Percentiles rank a stretch among this genome's conserved stretches.
Evolutionary conservation across 1,140 invertebrate species (phyloP).

Genomic region (Archegozetes longisetosus): DNA sequence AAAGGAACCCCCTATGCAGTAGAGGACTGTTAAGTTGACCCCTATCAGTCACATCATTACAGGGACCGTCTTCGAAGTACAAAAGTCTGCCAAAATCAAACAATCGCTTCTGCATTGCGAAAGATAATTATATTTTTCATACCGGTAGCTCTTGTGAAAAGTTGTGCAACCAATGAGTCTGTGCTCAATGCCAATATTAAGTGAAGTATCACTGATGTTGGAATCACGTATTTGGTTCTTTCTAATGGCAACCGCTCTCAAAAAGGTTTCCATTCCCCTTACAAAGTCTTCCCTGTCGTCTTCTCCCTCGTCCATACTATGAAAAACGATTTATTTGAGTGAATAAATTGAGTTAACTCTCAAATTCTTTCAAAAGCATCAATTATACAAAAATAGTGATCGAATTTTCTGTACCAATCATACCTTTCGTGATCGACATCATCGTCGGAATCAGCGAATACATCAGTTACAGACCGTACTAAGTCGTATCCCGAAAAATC

Average conservation of each 20-base stretch:
- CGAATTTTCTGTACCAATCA: not conserved
- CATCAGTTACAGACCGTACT: not conserved
- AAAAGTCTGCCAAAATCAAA: too few relatives aligned
- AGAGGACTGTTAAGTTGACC: too few relatives aligned
- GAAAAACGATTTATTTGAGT: not conserved
- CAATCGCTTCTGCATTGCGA: too few relatives aligned
- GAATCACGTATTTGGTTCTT: slow-evolving; percentile 14
- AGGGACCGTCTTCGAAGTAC: too few relatives aligned
- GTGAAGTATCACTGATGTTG: not conserved
- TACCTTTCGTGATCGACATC: not conserved
- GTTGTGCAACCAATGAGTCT: slow-evolving; percentile 29
- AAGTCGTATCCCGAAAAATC: not conserved
- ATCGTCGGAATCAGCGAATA: not conserved
- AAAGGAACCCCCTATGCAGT: too few relatives aligned
- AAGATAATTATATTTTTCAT: slow-evolving; percentile 13
- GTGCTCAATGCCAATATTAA: slow-evolving; percentile 28
- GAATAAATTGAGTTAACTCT: not conserved
- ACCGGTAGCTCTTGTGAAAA: slow-evolving; percentile 33
- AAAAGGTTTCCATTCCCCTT: slow-evolving; percentile 27
- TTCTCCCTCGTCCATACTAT: slow-evolving; percentile 19
- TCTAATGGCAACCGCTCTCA: slow-evolving; percentile 23
- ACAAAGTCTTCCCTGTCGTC: slow-evolving; percentile 29
- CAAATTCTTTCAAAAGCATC: not conserved
- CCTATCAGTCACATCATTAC: too few relatives aligned
- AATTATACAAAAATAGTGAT: not conserved